Conservation (phyloP, 1,140 invertebrate species). For the Solenopsis invicta region DNA sequence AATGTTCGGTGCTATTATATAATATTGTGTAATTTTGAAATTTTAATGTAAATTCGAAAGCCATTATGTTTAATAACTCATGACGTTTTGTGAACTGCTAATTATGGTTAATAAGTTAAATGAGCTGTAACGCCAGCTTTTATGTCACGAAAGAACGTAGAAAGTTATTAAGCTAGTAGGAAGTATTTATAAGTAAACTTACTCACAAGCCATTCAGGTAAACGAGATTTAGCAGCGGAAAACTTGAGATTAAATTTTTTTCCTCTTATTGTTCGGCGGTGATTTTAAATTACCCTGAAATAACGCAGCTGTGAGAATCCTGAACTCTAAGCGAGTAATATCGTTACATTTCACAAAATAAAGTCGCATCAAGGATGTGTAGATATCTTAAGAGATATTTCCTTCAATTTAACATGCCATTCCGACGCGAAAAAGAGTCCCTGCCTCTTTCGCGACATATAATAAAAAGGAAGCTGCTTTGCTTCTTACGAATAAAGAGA, state of each 20-base stretch:
- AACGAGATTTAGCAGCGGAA: constrained; percentile 34
- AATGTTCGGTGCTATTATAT: background rate
- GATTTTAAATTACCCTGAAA: constrained; percentile 39
- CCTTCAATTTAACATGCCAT: constrained; percentile 40
- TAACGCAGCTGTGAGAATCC: constrained; percentile 2
- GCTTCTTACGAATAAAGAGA: constrained; percentile 56
- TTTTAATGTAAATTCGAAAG: constrained; percentile 12
- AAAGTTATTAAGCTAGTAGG: constrained; percentile 29
- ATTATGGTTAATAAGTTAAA: constrained; percentile 36
- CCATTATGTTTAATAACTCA: constrained; percentile 13
- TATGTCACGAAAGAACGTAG: background rate
- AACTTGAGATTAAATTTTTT: constrained; percentile 45
- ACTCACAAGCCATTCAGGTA: constrained; percentile 20
- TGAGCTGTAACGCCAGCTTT: constrained; percentile 27
- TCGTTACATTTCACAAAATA: constrained; percentile 27
- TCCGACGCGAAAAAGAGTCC: background rate
- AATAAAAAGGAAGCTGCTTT: constrained; percentile 41
- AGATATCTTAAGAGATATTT: constrained; percentile 42
- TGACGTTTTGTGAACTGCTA: constrained; percentile 15
- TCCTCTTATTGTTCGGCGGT: constrained; percentile 19
- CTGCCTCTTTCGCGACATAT: background rate
- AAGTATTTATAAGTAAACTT: constrained; percentile 38
- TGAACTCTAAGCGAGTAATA: constrained; percentile 10
- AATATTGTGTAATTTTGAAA: constrained; percentile 6
- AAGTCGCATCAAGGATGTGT: constrained; percentile 14